These are phyloP conservation scores for Ispidina lecontei DNA, from an alignment of 2,797 vertebrate genomes.

Conservation along the genomic window DNA sequence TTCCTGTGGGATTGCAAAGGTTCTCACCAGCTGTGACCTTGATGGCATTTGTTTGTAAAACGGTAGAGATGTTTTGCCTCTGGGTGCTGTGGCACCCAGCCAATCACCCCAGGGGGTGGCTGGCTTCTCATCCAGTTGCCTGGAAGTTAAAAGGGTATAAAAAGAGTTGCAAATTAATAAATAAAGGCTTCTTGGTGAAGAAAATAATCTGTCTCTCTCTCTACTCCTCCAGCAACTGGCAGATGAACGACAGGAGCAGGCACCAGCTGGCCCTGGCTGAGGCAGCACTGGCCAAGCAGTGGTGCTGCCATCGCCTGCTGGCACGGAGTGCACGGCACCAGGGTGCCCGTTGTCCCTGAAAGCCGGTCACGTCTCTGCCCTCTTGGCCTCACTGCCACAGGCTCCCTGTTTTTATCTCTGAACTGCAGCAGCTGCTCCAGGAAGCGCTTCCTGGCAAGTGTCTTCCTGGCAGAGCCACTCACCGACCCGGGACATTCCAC, in stretches of 20 bases:
- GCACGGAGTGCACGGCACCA: accelerated
- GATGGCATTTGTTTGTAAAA: too few species aligned
- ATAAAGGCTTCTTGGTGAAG: too few species aligned
- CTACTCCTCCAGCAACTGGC: too few species aligned
- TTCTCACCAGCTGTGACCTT: too few species aligned
- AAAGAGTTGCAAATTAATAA: too few species aligned
- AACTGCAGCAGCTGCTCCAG: neutral
- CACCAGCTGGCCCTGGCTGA: neutral
- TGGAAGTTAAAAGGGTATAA: too few species aligned
- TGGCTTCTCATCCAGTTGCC: too few species aligned
- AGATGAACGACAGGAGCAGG: neutral
- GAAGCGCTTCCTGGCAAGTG: neutral
- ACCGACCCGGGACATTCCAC: neutral
- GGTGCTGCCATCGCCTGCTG: neutral
- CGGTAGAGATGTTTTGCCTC: too few species aligned
- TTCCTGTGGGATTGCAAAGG: too few species aligned
- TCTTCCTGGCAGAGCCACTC: neutral
- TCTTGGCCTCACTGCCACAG: neutral
- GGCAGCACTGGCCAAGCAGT: neutral
- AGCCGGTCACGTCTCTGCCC: neutral
- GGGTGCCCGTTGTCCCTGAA: neutral
- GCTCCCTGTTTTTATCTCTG: neutral
- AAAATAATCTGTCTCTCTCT: too few species aligned
- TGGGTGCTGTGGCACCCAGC: too few species aligned
- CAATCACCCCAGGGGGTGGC: too few species aligned